These are phyloP conservation scores for Polia nebulosa DNA, from an alignment of 2,888 invertebrate species.

Conservation along the genomic window DNA sequence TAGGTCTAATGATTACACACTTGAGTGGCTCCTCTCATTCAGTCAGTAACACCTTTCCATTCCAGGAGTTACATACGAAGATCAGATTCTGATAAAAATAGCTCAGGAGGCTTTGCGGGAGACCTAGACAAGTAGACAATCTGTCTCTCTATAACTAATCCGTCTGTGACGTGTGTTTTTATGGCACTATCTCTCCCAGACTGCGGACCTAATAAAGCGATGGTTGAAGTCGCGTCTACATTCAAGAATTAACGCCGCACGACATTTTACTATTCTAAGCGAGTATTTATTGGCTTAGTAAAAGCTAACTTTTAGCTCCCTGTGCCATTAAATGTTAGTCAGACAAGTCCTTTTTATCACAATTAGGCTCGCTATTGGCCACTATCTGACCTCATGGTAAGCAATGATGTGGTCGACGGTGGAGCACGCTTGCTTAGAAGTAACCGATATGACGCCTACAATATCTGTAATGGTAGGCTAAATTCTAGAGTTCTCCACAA, in stretches of 20 bases:
- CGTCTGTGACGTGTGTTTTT: conserved; percentile 18
- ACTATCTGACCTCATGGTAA: too few relatives aligned
- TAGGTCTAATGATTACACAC: not conserved
- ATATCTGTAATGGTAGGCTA: not conserved
- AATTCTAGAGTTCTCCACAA: not conserved
- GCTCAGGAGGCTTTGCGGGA: conserved; percentile 38
- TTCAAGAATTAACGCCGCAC: conserved; percentile 4
- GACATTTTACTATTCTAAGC: not conserved
- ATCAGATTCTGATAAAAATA: conserved; percentile 16
- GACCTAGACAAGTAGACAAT: conserved; percentile 16
- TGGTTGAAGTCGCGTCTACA: conserved; percentile 1
- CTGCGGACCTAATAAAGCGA: conserved; percentile 14
- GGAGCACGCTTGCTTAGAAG: too few relatives aligned
- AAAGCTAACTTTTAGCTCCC: not conserved
- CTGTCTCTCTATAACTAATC: not conserved
- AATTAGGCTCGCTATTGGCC: too few relatives aligned
- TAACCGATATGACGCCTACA: not conserved
- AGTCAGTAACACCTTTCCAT: not conserved
- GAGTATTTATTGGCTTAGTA: not conserved
- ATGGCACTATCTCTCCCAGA: conserved; percentile 24
- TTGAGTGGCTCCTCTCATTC: not conserved
- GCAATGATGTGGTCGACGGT: too few relatives aligned
- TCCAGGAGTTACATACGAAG: too few relatives aligned
- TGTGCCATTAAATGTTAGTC: not conserved
- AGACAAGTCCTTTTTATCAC: too few relatives aligned